These are phyloP conservation scores for Dryobotodes eremita DNA, from an alignment of 2,888 invertebrate genomes.

Conservation along the genomic window DNA sequence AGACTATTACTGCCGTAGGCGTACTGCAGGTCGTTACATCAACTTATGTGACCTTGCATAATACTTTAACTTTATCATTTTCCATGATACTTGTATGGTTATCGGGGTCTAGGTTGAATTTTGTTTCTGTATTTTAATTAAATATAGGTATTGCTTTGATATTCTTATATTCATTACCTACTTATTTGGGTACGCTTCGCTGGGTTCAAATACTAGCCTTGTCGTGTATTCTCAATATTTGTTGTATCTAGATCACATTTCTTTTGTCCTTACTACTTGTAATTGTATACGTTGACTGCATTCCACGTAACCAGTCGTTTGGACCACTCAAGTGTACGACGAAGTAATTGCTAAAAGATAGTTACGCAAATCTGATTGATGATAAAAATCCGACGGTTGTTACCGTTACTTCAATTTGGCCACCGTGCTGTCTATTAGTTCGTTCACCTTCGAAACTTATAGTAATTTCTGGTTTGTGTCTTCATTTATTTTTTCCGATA, in stretches of 20 bases:
- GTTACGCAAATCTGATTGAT: slow-evolving; percentile 90
- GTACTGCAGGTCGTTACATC: slow-evolving; percentile 59
- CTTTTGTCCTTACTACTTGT: slow-evolving; percentile 70
- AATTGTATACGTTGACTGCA: slow-evolving; percentile 78
- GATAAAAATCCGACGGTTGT: slow-evolving; percentile 84
- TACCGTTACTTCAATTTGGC: slow-evolving; percentile 89
- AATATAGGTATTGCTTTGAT: slow-evolving; percentile 47
- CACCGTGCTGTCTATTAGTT: slow-evolving; percentile 84
- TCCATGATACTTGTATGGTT: slow-evolving; percentile 61
- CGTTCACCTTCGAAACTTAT: slow-evolving; percentile 82
- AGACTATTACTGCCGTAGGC: slow-evolving; percentile 71
- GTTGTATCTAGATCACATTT: slow-evolving; percentile 69
- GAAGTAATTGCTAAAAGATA: slow-evolving; percentile 87
- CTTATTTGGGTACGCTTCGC: slow-evolving; percentile 56
- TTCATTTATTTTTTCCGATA: slow-evolving; percentile 65
- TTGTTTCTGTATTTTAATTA: slow-evolving; percentile 56
- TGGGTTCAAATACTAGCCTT: slow-evolving; percentile 61
- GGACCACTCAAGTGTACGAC: slow-evolving; percentile 77
- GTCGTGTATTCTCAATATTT: slow-evolving; percentile 64
- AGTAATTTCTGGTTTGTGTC: slow-evolving; percentile 68
- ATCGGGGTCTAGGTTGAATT: slow-evolving; percentile 65
- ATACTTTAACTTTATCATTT: slow-evolving; percentile 68
- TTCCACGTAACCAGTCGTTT: slow-evolving; percentile 80
- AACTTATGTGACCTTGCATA: slow-evolving; percentile 74
- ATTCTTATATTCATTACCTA: slow-evolving; percentile 46